Percentiles rank a stretch among this genome's conserved stretches.
These are phyloP conservation scores for Neelides folsomi DNA, from an alignment of 2,888 invertebrate species.

Conservation along the genomic window DNA sequence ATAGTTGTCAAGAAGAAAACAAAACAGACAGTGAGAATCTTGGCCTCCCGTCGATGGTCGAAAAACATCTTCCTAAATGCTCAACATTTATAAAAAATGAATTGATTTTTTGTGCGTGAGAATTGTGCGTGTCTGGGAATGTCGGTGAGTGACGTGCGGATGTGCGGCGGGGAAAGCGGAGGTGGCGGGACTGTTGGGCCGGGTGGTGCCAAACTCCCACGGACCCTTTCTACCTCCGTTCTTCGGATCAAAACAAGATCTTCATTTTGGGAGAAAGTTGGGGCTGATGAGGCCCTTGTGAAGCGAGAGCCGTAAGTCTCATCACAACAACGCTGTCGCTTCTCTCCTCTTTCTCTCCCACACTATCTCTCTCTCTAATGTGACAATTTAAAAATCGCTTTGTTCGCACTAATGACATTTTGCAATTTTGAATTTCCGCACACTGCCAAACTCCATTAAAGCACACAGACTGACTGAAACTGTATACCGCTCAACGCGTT, in stretches of 20 bases:
- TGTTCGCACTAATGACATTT: background rate
- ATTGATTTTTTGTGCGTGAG: slow-evolving; percentile 15
- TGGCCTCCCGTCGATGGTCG: too few species aligned
- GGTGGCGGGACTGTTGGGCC: slow-evolving; percentile 4
- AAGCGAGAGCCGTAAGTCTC: slow-evolving; percentile 55
- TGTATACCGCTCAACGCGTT: too few species aligned
- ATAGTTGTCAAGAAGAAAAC: too few species aligned
- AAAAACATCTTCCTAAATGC: background rate
- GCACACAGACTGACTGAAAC: background rate
- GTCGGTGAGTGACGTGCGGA: slow-evolving; percentile 12
- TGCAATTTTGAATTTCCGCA: too few species aligned
- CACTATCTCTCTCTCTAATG: slow-evolving; percentile 3
- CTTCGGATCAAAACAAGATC: slow-evolving; percentile 62
- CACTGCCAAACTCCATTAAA: too few species aligned
- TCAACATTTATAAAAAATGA: slow-evolving; percentile 11
- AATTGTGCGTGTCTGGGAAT: slow-evolving; percentile 1
- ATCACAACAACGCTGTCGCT: background rate
- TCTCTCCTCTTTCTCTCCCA: slow-evolving; percentile 7
- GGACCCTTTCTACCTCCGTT: slow-evolving; percentile 65
- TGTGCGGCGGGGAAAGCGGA: slow-evolving; percentile 10
- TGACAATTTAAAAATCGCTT: background rate
- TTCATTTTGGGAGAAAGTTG: slow-evolving; percentile 74
- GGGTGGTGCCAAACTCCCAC: slow-evolving; percentile 43
- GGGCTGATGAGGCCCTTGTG: slow-evolving; percentile 42
- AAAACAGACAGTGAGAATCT: slow-evolving; percentile 19